Evolutionary conservation across 2,797 vertebrate species (phyloP).

Genomic region (Rhinophrynus dorsalis): DNA sequence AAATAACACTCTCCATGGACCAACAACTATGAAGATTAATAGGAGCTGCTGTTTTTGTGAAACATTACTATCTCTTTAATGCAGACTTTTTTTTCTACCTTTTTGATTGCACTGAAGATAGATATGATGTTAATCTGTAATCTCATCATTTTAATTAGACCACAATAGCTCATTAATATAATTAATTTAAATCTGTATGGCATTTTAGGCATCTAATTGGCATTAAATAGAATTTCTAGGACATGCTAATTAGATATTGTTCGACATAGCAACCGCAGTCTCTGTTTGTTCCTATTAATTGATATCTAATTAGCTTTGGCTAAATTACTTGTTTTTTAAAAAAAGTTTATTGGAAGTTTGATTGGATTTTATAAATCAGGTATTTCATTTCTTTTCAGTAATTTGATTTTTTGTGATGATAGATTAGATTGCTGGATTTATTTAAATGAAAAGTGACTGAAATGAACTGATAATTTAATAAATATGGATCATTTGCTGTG

Average conservation of each 20-base stretch:
- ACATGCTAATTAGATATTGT: conserved; percentile 8
- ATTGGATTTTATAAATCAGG: background rate
- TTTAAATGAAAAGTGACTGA: background rate
- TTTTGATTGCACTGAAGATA: background rate
- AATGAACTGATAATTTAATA: background rate
- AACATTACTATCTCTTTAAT: no score
- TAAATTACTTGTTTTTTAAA: background rate
- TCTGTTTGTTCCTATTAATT: conserved; percentile 3
- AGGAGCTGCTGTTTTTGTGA: no score
- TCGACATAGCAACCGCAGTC: background rate
- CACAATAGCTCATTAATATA: conserved; percentile 37
- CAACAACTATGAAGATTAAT: no score
- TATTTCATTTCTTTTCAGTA: background rate
- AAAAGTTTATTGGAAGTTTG: background rate
- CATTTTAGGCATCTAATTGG: conserved; percentile 41
- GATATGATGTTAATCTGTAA: background rate
- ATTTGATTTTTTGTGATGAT: background rate
- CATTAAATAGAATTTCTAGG: conserved; percentile 13
- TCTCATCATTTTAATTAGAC: conserved; percentile 29
- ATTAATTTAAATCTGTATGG: conserved; percentile 38
- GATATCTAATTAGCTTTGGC: background rate
- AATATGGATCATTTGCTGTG: no score
- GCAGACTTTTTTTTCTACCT: background rate
- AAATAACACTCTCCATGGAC: no score
- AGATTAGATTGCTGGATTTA: background rate